phyloP scores from a whole-genome alignment of 2,113 vertebrate species.

The Ahaetulla prasina region DNA sequence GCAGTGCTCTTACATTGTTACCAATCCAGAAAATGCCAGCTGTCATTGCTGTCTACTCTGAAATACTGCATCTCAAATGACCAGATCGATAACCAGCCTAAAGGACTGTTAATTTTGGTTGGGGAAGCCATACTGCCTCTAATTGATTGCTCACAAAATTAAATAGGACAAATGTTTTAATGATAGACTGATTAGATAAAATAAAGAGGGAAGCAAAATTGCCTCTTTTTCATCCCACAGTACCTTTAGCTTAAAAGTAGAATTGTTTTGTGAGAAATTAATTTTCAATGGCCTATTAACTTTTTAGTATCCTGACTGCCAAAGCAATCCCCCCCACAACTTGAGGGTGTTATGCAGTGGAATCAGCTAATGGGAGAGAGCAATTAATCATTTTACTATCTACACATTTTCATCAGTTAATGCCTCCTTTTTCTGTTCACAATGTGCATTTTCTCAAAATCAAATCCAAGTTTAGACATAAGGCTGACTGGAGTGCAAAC shows the following conservation, averaged over 20 bases:
- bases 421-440: background rate
- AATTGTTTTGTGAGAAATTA: background rate
- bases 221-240: background rate
- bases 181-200: background rate
- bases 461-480: background rate
- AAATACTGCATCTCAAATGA: background rate
- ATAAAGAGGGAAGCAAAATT: background rate
- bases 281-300: background rate
- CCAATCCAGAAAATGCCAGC: background rate
- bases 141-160: background rate
- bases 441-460: background rate
- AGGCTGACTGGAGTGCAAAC: background rate
- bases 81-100: background rate
- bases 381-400: background rate
- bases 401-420: background rate
- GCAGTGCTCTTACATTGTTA: background rate
- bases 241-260: background rate
- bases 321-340: background rate
- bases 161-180: background rate
- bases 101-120: background rate
- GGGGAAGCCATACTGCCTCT: background rate
- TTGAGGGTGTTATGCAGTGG: background rate
- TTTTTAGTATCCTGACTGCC: constrained; percentile 10
- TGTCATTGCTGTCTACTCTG: background rate
- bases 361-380: background rate